Evolutionary conservation across 35 echinoderm and acorn worm genomes (phyloP).

Genomic region (Lytechinus pictus): DNA sequence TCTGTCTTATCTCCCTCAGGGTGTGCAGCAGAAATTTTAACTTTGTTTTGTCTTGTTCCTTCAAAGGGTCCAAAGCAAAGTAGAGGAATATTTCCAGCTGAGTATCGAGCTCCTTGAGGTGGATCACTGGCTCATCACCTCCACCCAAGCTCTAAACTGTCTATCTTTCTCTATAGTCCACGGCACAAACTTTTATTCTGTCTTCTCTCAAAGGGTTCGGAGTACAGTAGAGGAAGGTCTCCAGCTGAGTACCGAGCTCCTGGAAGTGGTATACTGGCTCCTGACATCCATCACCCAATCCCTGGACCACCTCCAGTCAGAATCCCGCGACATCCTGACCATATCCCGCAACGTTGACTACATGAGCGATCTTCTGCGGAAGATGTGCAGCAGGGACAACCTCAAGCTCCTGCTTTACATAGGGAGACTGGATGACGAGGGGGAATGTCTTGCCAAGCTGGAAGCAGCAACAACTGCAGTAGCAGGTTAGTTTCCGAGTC

Average conservation of each 20-base stretch:
- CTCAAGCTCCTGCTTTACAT: slow-evolving; percentile 81
- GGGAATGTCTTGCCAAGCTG: slow-evolving; percentile 38
- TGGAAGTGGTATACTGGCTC: slow-evolving; percentile 81
- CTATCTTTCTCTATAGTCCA: too few species aligned
- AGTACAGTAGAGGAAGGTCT: slow-evolving; percentile 81
- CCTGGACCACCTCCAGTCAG: slow-evolving; percentile 71
- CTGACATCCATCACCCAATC: slow-evolving; percentile 70
- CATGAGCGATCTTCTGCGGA: slow-evolving; percentile 72
- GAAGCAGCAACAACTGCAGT: not conserved
- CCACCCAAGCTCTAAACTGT: too few species aligned
- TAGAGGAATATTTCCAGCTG: too few species aligned
- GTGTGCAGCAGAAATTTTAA: too few species aligned
- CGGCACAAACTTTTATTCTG: not conserved
- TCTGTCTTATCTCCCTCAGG: too few species aligned
- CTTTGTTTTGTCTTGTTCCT: too few species aligned
- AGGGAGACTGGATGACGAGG: slow-evolving; percentile 87
- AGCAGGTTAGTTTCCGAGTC: not conserved
- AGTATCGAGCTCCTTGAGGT: too few species aligned
- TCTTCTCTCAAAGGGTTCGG: slow-evolving; percentile 55
- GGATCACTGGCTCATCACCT: too few species aligned
- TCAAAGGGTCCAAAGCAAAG: too few species aligned
- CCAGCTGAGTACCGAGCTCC: slow-evolving; percentile 72
- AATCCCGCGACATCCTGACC: slow-evolving; percentile 40
- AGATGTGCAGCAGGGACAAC: slow-evolving; percentile 60
- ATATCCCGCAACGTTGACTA: slow-evolving; percentile 69